These are phyloP conservation scores for Protaetia brevitarsis DNA, from an alignment of 1,140 invertebrate genomes.

Conservation along the genomic window DNA sequence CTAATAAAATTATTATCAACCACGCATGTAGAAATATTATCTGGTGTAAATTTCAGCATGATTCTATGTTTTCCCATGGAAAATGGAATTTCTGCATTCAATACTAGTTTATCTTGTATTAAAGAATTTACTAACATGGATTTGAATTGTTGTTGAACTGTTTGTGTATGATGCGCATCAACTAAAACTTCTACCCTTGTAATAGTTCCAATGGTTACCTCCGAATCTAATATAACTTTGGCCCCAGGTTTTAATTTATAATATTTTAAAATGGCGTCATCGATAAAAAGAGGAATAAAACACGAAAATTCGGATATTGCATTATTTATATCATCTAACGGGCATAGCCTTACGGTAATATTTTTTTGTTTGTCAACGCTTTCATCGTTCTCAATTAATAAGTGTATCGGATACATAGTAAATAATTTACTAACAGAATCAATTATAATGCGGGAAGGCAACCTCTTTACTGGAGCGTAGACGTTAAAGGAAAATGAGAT, in stretches of 20 bases:
- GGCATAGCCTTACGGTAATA: constrained; percentile 20
- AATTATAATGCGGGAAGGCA: neutral
- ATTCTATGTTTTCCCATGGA: constrained; percentile 52
- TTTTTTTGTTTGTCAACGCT: neutral
- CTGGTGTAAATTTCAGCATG: constrained; percentile 56
- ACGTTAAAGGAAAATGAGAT: neutral
- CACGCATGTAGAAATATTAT: constrained; percentile 54
- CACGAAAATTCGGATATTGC: neutral
- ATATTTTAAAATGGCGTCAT: constrained; percentile 34
- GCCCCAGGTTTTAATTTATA: constrained; percentile 45
- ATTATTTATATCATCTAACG: constrained; percentile 13
- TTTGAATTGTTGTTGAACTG: constrained; percentile 58
- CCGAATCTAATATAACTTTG: constrained; percentile 47
- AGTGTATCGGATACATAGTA: neutral
- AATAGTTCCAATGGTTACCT: constrained; percentile 21
- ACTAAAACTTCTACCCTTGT: constrained; percentile 37
- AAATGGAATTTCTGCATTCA: constrained; percentile 60
- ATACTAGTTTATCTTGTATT: constrained; percentile 52
- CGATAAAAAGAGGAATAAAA: constrained; percentile 28
- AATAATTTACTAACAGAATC: neutral
- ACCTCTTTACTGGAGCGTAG: neutral
- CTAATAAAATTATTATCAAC: constrained; percentile 58
- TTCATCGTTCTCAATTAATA: neutral
- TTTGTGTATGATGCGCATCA: constrained; percentile 41
- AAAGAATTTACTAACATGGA: constrained; percentile 56